phyloP scores from a whole-genome alignment of 2,113 vertebrate species.

The Eulemur macaco region DNA sequence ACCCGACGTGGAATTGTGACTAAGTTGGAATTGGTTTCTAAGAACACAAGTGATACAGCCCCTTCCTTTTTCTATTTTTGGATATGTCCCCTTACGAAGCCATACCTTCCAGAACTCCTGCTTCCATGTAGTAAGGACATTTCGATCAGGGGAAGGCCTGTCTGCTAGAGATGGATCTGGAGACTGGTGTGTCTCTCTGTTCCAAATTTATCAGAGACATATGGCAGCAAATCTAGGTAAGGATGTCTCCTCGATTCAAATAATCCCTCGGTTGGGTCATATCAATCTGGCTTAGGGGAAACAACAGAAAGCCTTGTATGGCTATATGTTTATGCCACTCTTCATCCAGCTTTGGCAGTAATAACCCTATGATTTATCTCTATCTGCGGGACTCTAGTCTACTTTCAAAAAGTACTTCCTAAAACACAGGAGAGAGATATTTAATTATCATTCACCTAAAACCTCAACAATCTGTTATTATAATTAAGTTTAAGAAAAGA shows the following conservation, averaged over 20 bases:
- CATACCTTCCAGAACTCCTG: not conserved
- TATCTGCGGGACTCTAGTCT: not conserved
- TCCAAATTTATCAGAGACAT: not conserved
- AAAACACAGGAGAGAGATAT: not conserved
- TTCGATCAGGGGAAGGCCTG: not conserved
- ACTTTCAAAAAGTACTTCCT: conserved; percentile 46
- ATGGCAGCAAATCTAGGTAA: not conserved
- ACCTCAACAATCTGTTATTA: not conserved
- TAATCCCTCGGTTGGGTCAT: not conserved
- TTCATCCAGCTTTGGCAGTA: not conserved
- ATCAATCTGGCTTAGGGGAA: not conserved
- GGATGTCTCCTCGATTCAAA: not conserved
- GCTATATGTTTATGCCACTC: not conserved
- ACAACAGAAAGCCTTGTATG: not conserved
- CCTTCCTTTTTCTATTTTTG: not conserved
- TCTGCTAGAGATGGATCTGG: not conserved
- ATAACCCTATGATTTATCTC: not conserved
- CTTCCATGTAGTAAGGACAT: not conserved
- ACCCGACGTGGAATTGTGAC: not conserved
- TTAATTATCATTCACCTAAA: not conserved
- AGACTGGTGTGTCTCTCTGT: not conserved
- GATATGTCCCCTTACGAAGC: not conserved
- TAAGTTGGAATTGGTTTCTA: not conserved
- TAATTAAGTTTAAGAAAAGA: not conserved
- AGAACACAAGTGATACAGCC: not conserved